Conservation (phyloP, 2,797 vertebrate genomes). For the Dicrostonyx torquatus region DNA sequence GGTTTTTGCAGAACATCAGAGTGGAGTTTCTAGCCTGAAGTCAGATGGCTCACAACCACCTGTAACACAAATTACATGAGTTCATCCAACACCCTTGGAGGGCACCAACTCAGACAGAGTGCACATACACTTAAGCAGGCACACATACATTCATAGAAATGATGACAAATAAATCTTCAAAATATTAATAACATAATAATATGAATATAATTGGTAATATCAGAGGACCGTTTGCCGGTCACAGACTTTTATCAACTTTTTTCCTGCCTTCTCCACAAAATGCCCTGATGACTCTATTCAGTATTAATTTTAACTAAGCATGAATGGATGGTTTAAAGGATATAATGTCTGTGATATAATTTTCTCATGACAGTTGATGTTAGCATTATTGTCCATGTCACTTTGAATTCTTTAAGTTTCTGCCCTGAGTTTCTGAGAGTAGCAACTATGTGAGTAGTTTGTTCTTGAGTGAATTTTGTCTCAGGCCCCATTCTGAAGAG, state of each 20-base stretch:
- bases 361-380: background rate
- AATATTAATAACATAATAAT: background rate
- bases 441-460: background rate
- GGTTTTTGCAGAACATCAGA: background rate
- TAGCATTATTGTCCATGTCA: background rate
- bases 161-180: background rate
- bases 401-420: background rate
- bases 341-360: background rate
- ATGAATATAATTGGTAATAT: background rate
- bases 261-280: background rate
- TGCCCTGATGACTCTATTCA: background rate
- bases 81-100: background rate
- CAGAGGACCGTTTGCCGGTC: background rate
- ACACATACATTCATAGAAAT: too few species aligned
- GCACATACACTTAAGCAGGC: too few species aligned
- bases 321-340: background rate
- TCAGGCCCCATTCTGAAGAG: background rate
- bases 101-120: rapidly evolving
- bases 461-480: background rate
- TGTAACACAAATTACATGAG: too few species aligned
- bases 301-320: background rate
- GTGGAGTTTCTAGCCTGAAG: background rate
- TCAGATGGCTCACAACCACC: too few species aligned
- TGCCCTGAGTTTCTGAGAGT: background rate
- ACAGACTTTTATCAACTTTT: background rate